Base-by-base conservation (phyloP, 2,888 invertebrate genomes). In the Netelia virgata region DNA sequence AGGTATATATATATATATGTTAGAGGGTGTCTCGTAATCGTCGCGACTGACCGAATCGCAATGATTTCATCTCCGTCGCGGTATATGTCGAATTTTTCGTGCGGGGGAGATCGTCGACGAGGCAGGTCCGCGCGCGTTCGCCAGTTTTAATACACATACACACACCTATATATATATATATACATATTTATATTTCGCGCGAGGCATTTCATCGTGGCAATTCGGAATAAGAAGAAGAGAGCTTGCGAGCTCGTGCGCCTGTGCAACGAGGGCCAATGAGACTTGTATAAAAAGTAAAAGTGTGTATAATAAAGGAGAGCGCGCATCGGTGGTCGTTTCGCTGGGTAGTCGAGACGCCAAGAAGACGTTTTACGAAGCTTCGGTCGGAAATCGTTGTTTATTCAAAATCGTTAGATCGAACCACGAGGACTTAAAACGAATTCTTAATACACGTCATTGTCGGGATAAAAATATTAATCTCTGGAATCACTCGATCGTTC, bases 101-200 rank as follows among this genome's bases (percentile, higher is more conserved):
- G 79, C 79, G 83, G 79, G 79, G 75, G 83, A 64, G 83, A 70
- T 9, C 18, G 64, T 72, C 70, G 70, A 70, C 74, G 70, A 43
- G 59, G 41, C 82, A 61, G 69, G 47, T 57, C 47, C 57, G 69
- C 57, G 55, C 47, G 64, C 70, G 70, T 64, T 70, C 66, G 50
- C 41, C 57, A 53, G 55, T 57, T 53, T 55, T 43, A 61, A 36
- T 64, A 82, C 53, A 79, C 76, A 78, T 53, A 59, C 61, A 43
- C 53, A 61, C 41, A 82, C 47, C 74, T 78, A 82, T 59, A 55
- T 66, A 43, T 59, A 43, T 50, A 50, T 43, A 59, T 78, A 82
- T 59, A 55, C 59, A 43, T 59, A 43, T 50, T 41, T 43, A 59
- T 57, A 23, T 23, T 68, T 50, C 43, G 14, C 11, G 50, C 50